Conservation (phyloP, 1,140 invertebrate genomes). For the Dolichoris vasculosae region DNA sequence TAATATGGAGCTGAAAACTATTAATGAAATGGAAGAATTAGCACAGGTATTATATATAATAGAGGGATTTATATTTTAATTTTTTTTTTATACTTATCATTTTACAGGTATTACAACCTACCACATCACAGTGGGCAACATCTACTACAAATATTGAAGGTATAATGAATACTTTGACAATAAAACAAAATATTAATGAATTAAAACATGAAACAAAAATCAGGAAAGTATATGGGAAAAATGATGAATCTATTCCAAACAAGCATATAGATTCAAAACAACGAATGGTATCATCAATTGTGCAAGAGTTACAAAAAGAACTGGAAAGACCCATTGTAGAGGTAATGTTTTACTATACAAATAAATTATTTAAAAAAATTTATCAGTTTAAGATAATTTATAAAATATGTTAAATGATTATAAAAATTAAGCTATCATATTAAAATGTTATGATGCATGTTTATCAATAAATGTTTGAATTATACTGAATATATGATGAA, state of each 20-base stretch:
- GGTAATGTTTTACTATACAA: conserved; percentile 58
- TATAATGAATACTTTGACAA: conserved; percentile 63
- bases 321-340: conserved; percentile 75
- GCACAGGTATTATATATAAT: conserved; percentile 75
- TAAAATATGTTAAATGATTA: neutral
- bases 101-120: conserved; percentile 68
- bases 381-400: neutral
- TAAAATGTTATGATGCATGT: neutral
- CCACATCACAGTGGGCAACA: conserved; percentile 69
- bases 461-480: neutral
- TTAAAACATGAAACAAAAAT: conserved; percentile 56
- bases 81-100: neutral
- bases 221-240: conserved; percentile 55
- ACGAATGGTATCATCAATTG: conserved; percentile 82
- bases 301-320: conserved; percentile 82
- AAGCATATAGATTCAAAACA: conserved; percentile 70
- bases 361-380: conserved; percentile 11
- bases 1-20: conserved; percentile 91
- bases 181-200: conserved; percentile 56
- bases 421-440: neutral
- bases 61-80: conserved; percentile 2
- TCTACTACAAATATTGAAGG: conserved; percentile 64
- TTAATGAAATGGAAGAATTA: conserved; percentile 91
- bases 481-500: neutral
- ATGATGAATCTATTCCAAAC: conserved; percentile 62